Evolutionary conservation across 2,113 vertebrate species (phyloP), one percentile per base, ranked within the genome.

Genomic region (Oreochromis niloticus): DNA sequence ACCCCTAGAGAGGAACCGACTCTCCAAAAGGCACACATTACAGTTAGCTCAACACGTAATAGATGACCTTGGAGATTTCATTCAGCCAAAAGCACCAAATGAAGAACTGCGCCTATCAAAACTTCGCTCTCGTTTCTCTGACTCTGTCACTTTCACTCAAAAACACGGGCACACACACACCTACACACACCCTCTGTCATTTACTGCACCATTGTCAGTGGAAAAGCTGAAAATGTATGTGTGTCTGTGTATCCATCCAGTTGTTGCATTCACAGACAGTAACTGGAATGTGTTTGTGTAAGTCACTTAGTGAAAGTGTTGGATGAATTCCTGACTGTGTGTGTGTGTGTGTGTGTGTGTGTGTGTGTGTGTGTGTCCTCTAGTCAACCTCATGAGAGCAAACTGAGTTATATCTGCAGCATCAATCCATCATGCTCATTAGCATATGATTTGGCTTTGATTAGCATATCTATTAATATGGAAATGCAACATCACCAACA

Each of bases 391-490:
- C 92, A 24, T 82, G 92, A 95, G 90, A 91, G 79, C 59, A 81
- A 92, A 91, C 83, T 80, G 88, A 92, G 85, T 93, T 92, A 89
- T 90, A 92, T 87, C 85, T 82, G 80, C 82, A 81, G 91, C 86
- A 94, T 95, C 93, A 94, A 95, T 96, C 94, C 92, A 94, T 96
- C 94, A 89, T 81, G 17, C 93, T 94, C 68, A 96, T 96, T 96
- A 96, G 91, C 95, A 96, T 96, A 88, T 84, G 84, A 84, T 94
- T 93, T 90, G 85, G 83, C 84, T 93, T 83, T 89, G 88, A 96
- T 97, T 96, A 95, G 94, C 95, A 97, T 95, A 93, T 86, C 88
- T 91, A 96, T 96, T 94, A 95, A 95, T 93, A 96, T 96, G 95
- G 91, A 95, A 95, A 96, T 96, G 66, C 32, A 6, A 86, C 90